Evolutionary conservation across 2,888 invertebrate genomes (phyloP).

Genomic region (Drosophila paramelanica): DNA sequence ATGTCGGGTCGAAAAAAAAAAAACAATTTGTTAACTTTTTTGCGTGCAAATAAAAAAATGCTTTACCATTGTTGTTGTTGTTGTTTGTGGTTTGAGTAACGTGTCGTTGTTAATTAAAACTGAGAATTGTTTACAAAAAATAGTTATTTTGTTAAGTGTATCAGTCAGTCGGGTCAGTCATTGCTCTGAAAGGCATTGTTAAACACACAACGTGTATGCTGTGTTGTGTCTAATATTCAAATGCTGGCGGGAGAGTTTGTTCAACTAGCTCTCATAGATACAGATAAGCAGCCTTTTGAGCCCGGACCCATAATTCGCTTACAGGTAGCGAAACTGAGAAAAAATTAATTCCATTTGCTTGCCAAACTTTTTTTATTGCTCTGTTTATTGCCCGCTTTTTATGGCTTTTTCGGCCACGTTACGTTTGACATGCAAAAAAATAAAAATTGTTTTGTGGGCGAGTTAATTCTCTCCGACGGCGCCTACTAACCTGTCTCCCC

Average conservation of each 20-base stretch:
- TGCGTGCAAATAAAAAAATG: slow-evolving; percentile 38
- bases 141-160: slow-evolving; percentile 12
- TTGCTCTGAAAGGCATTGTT: slow-evolving; percentile 27
- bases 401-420: slow-evolving; percentile 38
- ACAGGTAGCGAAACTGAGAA: slow-evolving; percentile 30
- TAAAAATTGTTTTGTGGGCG: slow-evolving; percentile 45
- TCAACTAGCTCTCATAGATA: neutral
- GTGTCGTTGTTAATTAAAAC: slow-evolving; percentile 68
- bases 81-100: slow-evolving; percentile 40
- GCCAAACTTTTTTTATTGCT: slow-evolving; percentile 48
- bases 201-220: slow-evolving; percentile 28
- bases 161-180: slow-evolving; percentile 23
- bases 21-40: slow-evolving; percentile 22
- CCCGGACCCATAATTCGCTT: neutral
- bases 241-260: slow-evolving; percentile 13
- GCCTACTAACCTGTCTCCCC: slow-evolving; percentile 6
- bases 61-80: slow-evolving; percentile 10
- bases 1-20: slow-evolving; percentile 27
- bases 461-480: slow-evolving; percentile 29
- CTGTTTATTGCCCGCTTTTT: slow-evolving; percentile 45
- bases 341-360: slow-evolving; percentile 52
- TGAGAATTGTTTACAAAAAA: slow-evolving; percentile 31
- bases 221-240: slow-evolving; percentile 5
- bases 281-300: neutral
- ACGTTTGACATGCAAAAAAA: slow-evolving; percentile 61